These are phyloP conservation scores for cattle (Bos taurus) DNA, from an alignment of 2,113 vertebrate genomes.

Conservation along the genomic window DNA sequence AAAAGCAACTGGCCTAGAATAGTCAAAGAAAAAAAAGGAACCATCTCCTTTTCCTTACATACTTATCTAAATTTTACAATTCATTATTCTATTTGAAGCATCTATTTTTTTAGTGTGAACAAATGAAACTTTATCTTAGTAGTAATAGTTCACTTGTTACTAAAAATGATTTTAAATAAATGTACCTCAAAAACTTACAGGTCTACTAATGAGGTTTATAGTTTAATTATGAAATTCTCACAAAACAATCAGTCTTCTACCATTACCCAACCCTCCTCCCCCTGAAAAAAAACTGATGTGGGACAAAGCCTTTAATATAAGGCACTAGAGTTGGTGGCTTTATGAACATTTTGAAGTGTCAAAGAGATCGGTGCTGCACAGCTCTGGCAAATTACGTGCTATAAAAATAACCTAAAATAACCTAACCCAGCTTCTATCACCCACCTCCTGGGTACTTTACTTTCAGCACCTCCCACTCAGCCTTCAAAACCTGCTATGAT, in stretches of 20 bases:
- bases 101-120: not conserved
- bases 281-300: not conserved
- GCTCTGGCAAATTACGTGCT: slow-evolving; percentile 9
- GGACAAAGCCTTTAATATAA: not conserved
- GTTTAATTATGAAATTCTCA: slow-evolving; percentile 1
- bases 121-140: not conserved
- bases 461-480: slow-evolving; percentile 51
- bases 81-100: slow-evolving; percentile 31
- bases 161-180: slow-evolving; percentile 18
- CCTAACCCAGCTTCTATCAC: not conserved
- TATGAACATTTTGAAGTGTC: not conserved
- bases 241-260: not conserved
- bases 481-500: slow-evolving; percentile 38
- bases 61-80: slow-evolving; percentile 2
- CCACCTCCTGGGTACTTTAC: slow-evolving; percentile 11
- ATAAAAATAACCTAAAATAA: slow-evolving; percentile 63
- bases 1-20: slow-evolving; percentile 29
- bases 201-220: not conserved
- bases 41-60: not conserved
- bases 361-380: not conserved
- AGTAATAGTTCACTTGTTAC: not conserved
- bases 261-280: not conserved
- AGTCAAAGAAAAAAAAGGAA: slow-evolving; percentile 29
- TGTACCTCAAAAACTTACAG: not conserved
- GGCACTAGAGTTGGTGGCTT: not conserved